A percentile compares a stretch with the other conserved stretches of the same genome.
These are phyloP conservation scores for Centruroides vittatus DNA, from an alignment of 1,140 invertebrate species.

Conservation along the genomic window DNA sequence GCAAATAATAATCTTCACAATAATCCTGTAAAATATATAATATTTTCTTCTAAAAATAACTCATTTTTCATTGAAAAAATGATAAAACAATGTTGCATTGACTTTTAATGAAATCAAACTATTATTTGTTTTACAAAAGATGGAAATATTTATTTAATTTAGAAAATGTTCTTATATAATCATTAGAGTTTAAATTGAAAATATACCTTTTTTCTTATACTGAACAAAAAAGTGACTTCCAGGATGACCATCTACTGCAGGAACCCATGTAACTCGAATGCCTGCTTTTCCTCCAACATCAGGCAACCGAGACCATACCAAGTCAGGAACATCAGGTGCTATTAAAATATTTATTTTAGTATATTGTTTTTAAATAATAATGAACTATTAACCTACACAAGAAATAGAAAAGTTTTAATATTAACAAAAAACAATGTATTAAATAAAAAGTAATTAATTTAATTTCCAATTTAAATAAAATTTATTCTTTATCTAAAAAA, in stretches of 20 bases:
- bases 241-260: conserved; percentile 48
- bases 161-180: too few relatives aligned
- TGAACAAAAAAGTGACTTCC: conserved; percentile 80
- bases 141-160: too few relatives aligned
- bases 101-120: too few relatives aligned
- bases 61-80: too few relatives aligned
- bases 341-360: background rate
- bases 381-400: background rate
- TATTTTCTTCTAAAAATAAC: too few relatives aligned
- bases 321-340: conserved; percentile 56
- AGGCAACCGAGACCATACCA: conserved; percentile 49
- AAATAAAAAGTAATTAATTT: background rate
- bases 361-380: background rate
- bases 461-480: too few relatives aligned
- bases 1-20: too few relatives aligned
- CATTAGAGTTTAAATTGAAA: too few relatives aligned
- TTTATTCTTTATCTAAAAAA: too few relatives aligned
- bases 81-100: too few relatives aligned
- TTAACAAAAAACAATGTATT: background rate
- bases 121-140: too few relatives aligned
- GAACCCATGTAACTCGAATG: conserved; percentile 65
- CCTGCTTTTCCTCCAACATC: conserved; percentile 56
- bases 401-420: background rate
- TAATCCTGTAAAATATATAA: too few relatives aligned
- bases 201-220: conserved; percentile 41